phyloP scores from a whole-genome alignment of 2,113 vertebrate species.

The Turdus rufiventris region DNA sequence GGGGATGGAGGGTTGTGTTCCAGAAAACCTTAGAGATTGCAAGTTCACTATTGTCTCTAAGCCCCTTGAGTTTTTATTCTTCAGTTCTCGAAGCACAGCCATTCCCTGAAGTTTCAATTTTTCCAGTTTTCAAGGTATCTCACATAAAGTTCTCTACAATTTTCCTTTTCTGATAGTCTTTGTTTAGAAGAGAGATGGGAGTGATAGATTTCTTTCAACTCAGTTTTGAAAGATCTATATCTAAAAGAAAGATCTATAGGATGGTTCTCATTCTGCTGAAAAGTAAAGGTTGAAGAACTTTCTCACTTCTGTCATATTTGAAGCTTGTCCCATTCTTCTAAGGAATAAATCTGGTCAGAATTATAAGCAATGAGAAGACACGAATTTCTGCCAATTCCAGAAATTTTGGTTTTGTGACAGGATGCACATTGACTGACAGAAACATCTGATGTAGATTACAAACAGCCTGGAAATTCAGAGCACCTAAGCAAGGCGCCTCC shows the following conservation, averaged over 20 bases:
- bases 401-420: not conserved
- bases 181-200: slow-evolving; percentile 5
- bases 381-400: not conserved
- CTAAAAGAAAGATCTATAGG: no score
- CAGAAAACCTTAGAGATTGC: not conserved
- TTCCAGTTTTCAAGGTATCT: slow-evolving; percentile 7
- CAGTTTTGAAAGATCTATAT: not conserved
- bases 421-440: not conserved
- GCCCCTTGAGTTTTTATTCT: not conserved
- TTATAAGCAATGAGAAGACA: not conserved
- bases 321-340: not conserved
- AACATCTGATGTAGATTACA: accelerated
- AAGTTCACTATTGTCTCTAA: slow-evolving; percentile 5
- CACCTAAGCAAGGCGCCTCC: not conserved
- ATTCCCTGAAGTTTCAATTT: not conserved
- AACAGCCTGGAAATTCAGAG: not conserved
- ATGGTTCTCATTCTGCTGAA: not conserved
- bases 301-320: not conserved
- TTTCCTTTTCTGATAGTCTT: slow-evolving; percentile 14
- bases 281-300: not conserved
- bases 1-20: not conserved
- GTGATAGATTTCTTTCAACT: slow-evolving; percentile 14
- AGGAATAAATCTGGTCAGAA: not conserved
- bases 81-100: not conserved
- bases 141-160: not conserved